These are phyloP conservation scores for Artibeus lituratus DNA, from an alignment of 2,797 vertebrate species.

Conservation along the genomic window DNA sequence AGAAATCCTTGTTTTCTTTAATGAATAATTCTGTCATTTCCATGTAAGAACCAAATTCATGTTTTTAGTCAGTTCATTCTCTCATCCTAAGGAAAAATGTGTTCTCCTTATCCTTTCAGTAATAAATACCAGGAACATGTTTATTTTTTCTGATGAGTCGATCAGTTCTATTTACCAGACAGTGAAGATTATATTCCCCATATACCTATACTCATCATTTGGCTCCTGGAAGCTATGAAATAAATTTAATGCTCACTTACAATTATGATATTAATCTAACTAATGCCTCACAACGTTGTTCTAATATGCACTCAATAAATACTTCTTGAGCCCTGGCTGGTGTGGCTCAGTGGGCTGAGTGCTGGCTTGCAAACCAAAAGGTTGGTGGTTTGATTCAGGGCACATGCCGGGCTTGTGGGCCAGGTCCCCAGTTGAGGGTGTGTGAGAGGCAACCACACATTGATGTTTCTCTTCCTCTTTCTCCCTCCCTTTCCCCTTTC, in stretches of 20 bases:
- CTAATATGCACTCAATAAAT: background rate
- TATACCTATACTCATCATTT: background rate
- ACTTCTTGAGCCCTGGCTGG: background rate
- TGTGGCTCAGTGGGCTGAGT: background rate
- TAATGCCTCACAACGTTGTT: background rate
- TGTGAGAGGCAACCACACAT: background rate
- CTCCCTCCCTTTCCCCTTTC: background rate
- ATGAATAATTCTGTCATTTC: background rate
- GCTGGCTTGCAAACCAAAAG: too few species aligned
- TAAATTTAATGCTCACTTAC: background rate
- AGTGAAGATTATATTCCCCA: background rate
- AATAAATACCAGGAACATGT: background rate
- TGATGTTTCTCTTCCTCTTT: background rate
- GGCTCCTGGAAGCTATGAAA: background rate
- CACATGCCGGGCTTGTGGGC: background rate
- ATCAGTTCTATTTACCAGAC: background rate
- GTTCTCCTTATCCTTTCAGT: background rate
- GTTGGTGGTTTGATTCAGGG: background rate
- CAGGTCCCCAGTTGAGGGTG: background rate
- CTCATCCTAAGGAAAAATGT: background rate
- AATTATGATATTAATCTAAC: background rate
- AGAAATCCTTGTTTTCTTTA: background rate
- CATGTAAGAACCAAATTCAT: background rate
- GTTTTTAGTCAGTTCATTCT: conserved; percentile 1
- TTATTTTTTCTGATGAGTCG: background rate